A percentile compares a stretch with the other conserved stretches of the same genome.
These are phyloP conservation scores for Nephrotoma appendiculata DNA, from an alignment of 2,888 invertebrate species.

Conservation along the genomic window DNA sequence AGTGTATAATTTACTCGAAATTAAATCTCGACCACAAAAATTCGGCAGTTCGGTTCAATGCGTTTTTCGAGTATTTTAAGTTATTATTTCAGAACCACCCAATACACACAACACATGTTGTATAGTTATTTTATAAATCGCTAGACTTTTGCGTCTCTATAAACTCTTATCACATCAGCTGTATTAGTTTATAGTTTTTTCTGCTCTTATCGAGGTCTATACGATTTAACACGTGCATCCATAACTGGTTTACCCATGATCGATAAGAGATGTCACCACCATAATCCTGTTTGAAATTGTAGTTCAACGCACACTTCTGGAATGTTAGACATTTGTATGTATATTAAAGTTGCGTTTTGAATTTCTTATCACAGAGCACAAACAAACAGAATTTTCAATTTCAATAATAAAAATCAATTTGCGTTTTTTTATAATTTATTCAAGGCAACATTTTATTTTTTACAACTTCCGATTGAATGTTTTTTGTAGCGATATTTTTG, in stretches of 20 bases:
- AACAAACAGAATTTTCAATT: background rate
- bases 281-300: background rate
- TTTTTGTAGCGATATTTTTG: background rate
- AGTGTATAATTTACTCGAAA: background rate
- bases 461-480: background rate
- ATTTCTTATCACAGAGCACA: background rate
- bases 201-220: too few relatives aligned
- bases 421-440: background rate
- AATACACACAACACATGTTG: background rate
- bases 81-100: background rate
- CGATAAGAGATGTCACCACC: background rate
- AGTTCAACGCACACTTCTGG: background rate
- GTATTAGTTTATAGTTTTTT: background rate
- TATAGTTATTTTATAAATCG: background rate
- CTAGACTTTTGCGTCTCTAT: background rate
- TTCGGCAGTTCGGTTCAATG: constrained; percentile 4
- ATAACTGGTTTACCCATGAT: background rate
- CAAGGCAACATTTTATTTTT: background rate
- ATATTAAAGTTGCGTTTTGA: background rate
- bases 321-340: background rate
- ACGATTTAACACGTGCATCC: background rate
- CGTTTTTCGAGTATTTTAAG: background rate
- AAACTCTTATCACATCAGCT: background rate
- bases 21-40: background rate
- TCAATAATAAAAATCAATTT: background rate